Base-by-base conservation (phyloP, 2,888 invertebrate genomes). In the Ophion costatus region DNA sequence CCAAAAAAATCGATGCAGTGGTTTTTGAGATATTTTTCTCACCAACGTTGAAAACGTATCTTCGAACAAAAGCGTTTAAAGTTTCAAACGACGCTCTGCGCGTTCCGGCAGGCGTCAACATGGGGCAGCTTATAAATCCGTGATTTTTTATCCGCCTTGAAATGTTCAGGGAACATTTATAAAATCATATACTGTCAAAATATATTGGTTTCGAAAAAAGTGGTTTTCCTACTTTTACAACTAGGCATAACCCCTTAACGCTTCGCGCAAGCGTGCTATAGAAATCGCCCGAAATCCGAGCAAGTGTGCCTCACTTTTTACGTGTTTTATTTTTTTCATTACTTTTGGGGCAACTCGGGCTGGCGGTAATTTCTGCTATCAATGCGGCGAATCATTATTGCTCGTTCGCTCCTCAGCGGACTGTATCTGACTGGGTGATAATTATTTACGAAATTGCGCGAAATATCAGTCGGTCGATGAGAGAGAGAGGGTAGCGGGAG, bases 371-470 rank as follows among this genome's bases (percentile, higher is more conserved):
- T 85, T 80, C 69, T 74, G 75, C 67, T 85, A 85, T 85, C 85
- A 85, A 80, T 85, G 71, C 77, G 51, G 67, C 82, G 70, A 82
- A 85, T 83, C 82, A 74, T 80, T 69, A 82, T 83, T 80, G 63
- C 74, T 67, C 45, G 71, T 14, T 61, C 63, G 38, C 63, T 45
- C 63, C 56, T 73, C 57, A 20, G 20, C 59, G 38, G n/a, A 73
- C 59, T 67, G 69, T 70, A 84, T 86, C 78, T 82, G 82, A 83
- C 82, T 86, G 73, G 83, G 84, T 83, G 83, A 88, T 88, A 88
- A 88, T 88, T 88, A 88, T 87, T 88, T 80, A 85, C 84, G 82
- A 88, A 88, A 88, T 88, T 84, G 84, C 84, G 76, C 81, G 69
- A 83, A 86, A 86, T 85, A 86, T 85, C 83, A 76, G 86, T 24